phyloP scores from a whole-genome alignment of 2,888 invertebrate genomes.

The Anagyrus pseudococci region DNA sequence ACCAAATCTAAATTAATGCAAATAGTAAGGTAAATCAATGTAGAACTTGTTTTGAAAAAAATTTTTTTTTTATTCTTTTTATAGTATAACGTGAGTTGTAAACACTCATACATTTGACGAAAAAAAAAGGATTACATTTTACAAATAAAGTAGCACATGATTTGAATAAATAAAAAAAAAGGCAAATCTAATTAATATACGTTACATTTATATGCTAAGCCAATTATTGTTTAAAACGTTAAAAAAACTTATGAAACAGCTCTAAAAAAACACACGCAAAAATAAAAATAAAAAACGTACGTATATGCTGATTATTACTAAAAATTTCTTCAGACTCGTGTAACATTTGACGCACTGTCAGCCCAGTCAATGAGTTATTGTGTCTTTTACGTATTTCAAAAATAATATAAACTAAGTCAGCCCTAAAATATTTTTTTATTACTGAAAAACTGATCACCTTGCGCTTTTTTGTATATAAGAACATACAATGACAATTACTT shows the following conservation, averaged over 20 bases:
- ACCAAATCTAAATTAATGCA: conserved; percentile 22
- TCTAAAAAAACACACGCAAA: not conserved
- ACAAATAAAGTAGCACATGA: not conserved
- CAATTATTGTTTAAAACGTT: not conserved
- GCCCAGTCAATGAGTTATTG: conserved; percentile 43
- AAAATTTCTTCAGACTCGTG: conserved; percentile 41
- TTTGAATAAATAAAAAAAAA: not conserved
- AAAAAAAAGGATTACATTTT: conserved; percentile 1
- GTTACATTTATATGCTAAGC: not conserved
- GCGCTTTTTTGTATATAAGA: no score
- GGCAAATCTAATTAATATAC: not conserved
- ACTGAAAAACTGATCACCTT: conserved; percentile 5
- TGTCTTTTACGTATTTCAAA: conserved; percentile 42
- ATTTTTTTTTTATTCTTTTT: not conserved
- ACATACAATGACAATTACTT: conserved; percentile 17
- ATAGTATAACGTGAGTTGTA: not conserved
- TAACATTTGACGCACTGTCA: conserved; percentile 41
- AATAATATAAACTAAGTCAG: conserved; percentile 46
- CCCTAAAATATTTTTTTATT: conserved; percentile 36
- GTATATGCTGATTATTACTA: conserved; percentile 31
- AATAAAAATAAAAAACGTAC: conserved; percentile 34
- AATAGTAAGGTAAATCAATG: conserved; percentile 3
- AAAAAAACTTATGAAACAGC: not conserved
- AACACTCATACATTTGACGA: not conserved
- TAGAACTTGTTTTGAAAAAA: conserved; percentile 2